These are phyloP conservation scores for Epizoanthus rinbou DNA, from an alignment of 92 coral and sea anemone species.

Conservation along the genomic window DNA sequence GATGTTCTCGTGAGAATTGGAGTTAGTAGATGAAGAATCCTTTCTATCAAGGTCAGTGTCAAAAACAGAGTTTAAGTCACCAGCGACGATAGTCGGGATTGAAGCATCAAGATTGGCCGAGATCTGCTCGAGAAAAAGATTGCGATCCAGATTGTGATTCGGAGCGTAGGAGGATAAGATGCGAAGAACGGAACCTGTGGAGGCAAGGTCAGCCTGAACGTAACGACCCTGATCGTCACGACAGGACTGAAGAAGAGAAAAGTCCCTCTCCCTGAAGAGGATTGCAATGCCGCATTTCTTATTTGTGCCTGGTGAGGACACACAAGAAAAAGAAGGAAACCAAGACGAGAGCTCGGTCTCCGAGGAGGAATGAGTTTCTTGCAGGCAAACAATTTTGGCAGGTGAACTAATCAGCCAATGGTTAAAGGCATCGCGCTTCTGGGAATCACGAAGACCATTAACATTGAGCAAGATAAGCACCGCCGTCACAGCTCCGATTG, in stretches of 20 bases:
- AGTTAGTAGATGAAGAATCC: conserved; percentile 14
- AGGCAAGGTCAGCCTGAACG: conserved; percentile 10
- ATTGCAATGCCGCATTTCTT: background rate
- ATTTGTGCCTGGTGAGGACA: background rate
- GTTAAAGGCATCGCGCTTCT: background rate
- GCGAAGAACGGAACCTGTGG: background rate
- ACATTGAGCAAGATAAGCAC: background rate
- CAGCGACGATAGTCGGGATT: conserved; percentile 20
- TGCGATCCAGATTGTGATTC: conserved; percentile 8
- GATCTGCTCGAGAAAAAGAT: conserved; percentile 14
- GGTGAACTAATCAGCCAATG: background rate
- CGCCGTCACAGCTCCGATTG: background rate
- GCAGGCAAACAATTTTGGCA: background rate
- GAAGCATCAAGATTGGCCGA: conserved; percentile 31
- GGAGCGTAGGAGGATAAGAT: background rate
- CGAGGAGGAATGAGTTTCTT: background rate
- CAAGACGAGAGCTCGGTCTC: background rate
- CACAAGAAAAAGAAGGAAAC: background rate
- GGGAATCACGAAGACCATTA: background rate
- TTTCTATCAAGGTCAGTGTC: background rate
- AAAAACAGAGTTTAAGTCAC: background rate
- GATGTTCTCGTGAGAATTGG: conserved; percentile 10
- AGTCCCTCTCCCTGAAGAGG: background rate
- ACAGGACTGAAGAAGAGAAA: background rate
- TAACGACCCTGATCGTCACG: background rate